Evolutionary conservation across 2,888 invertebrate species (phyloP).

Genomic region (Melieria omissa): DNA sequence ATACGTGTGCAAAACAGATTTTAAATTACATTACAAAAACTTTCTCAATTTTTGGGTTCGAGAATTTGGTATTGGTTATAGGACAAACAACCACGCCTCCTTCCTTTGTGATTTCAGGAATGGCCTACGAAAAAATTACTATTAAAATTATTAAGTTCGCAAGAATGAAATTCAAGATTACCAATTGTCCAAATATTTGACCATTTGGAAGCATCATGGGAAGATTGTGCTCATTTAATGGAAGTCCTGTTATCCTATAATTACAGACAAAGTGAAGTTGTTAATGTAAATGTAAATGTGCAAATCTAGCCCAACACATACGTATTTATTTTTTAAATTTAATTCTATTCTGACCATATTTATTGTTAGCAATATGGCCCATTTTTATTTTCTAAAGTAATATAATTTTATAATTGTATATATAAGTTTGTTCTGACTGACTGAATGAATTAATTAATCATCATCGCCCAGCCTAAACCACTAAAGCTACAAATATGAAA

Average conservation of each 20-base stretch:
- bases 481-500: no score
- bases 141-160: conserved; percentile 10
- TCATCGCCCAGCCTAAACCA: no score
- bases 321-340: no score
- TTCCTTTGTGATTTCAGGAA: conserved; percentile 93
- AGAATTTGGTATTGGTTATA: conserved; percentile 91
- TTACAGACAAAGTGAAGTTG: not conserved
- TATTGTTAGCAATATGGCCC: no score
- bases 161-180: conserved; percentile 58
- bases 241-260: conserved; percentile 81
- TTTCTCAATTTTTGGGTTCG: conserved; percentile 92
- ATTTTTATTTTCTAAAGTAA: no score
- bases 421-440: no score
- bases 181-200: conserved; percentile 94
- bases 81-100: conserved; percentile 94
- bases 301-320: no score
- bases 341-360: no score
- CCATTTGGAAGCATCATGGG: conserved; percentile 99
- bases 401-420: no score
- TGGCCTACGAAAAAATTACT: conserved; percentile 72
- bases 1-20: not conserved
- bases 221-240: conserved; percentile 96
- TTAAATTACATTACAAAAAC: conserved; percentile 91
- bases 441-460: no score
- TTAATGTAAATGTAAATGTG: no score